These are phyloP conservation scores for Albula goreensis DNA, from an alignment of 2,113 vertebrate species.

Conservation along the genomic window DNA sequence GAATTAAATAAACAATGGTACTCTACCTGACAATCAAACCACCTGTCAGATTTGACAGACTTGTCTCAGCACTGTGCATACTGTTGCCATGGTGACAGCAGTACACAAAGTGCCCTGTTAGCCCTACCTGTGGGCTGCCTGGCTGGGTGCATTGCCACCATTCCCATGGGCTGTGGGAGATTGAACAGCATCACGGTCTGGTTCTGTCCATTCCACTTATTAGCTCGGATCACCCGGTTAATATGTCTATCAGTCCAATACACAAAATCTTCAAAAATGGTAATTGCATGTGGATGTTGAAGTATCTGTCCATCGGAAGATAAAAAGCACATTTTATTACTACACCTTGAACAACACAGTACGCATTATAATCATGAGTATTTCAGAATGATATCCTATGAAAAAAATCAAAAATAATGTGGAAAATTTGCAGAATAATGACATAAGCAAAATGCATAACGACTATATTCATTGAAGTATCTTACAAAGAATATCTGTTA, in stretches of 20 bases:
- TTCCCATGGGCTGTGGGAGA: conserved; percentile 80
- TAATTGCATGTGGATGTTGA: conserved; percentile 81
- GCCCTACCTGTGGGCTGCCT: conserved; percentile 83
- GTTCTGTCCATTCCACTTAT: conserved; percentile 91
- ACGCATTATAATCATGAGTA: too few relatives aligned
- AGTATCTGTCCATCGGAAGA: conserved; percentile 66
- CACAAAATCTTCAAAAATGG: conserved; percentile 85
- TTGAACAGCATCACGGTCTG: conserved; percentile 76
- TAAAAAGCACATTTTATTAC: too few relatives aligned
- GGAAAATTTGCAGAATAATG: background rate
- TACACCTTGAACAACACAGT: too few relatives aligned
- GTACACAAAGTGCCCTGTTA: background rate
- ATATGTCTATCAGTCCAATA: conserved; percentile 86
- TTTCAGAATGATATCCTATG: too few relatives aligned
- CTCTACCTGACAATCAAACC: too few relatives aligned
- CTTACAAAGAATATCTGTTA: too few relatives aligned
- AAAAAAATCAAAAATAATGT: background rate
- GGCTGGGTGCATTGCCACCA: conserved; percentile 79
- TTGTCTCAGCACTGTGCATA: too few relatives aligned
- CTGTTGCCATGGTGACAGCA: too few relatives aligned
- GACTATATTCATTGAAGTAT: too few relatives aligned
- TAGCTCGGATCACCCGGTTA: conserved; percentile 79
- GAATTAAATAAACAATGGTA: too few relatives aligned
- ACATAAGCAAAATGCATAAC: too few relatives aligned
- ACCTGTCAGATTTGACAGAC: too few relatives aligned